A percentile compares a stretch with the other conserved stretches of the same genome.
Evolutionary conservation across 30 jellyfish, hydroid and myxozoan genomes (phyloP).

Genomic region (Pelagia noctiluca): DNA sequence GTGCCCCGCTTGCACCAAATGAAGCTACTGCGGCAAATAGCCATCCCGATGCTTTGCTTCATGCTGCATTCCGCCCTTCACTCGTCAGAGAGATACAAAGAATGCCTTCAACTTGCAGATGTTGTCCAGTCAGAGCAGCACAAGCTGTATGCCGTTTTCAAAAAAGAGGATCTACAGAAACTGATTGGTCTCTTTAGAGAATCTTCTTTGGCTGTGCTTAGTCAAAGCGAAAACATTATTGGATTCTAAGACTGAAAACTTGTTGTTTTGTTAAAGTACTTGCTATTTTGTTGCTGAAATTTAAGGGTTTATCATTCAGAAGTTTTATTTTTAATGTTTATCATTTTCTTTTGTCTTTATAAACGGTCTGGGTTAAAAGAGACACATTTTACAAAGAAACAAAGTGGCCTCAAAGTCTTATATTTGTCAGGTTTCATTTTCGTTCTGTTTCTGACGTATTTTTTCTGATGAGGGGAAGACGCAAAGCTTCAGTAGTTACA

Average conservation of each 20-base stretch:
- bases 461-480: too few species aligned
- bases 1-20: constrained; percentile 64
- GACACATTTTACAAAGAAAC: too few species aligned
- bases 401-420: too few species aligned
- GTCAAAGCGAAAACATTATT: constrained; percentile 64
- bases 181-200: constrained; percentile 74
- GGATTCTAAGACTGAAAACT: constrained; percentile 61
- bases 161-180: constrained; percentile 69
- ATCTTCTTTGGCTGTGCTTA: constrained; percentile 71
- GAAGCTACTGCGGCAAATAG: constrained; percentile 69
- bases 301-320: too few species aligned
- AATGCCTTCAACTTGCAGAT: constrained; percentile 86
- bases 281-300: too few species aligned
- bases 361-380: too few species aligned
- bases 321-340: too few species aligned
- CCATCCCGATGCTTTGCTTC: constrained; percentile 84
- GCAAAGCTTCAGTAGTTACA: too few species aligned
- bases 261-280: too few species aligned
- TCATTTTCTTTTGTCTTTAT: too few species aligned
- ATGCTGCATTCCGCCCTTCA: constrained; percentile 81
- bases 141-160: constrained; percentile 67
- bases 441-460: too few species aligned
- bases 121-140: constrained; percentile 72
- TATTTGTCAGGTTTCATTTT: too few species aligned
- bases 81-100: constrained; percentile 63